Percentiles rank a stretch among this genome's conserved stretches.
Evolutionary conservation across 2,888 invertebrate genomes (phyloP).

Genomic region (Seira ritae): DNA sequence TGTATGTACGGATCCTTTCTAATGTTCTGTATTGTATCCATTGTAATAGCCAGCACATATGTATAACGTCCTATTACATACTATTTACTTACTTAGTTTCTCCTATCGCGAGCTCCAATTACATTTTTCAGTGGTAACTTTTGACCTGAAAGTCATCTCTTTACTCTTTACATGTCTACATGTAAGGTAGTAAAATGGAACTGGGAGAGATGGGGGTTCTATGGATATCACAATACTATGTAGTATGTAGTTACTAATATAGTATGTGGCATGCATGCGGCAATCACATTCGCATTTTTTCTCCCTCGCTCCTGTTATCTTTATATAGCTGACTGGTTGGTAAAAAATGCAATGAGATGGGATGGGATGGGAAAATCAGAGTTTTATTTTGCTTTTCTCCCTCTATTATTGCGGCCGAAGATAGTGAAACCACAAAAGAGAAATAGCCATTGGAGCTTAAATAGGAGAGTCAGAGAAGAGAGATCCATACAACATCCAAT

Average conservation of each 20-base stretch:
- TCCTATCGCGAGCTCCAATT: background rate
- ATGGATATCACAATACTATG: background rate
- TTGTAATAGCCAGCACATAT: no score
- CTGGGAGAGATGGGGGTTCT: background rate
- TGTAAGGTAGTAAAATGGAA: no score
- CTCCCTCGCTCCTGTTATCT: background rate
- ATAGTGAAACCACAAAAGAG: constrained; percentile 6
- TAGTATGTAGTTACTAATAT: no score
- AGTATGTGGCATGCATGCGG: background rate
- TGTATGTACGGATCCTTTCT: no score
- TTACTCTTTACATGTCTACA: no score
- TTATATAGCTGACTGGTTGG: background rate
- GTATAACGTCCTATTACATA: background rate
- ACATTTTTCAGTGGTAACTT: constrained; percentile 13
- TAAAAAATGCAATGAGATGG: constrained; percentile 22
- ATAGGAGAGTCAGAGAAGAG: background rate
- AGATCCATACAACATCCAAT: constrained; percentile 21
- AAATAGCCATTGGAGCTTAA: constrained; percentile 18
- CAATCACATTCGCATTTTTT: background rate
- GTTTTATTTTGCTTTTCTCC: constrained; percentile 16
- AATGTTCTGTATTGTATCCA: no score
- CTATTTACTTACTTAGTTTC: background rate
- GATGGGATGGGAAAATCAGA: constrained; percentile 33
- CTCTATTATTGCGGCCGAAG: background rate
- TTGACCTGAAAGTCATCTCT: constrained; percentile 4